Evolutionary conservation across 2,113 vertebrate species (phyloP).

Genomic region (Casuarius casuarius): DNA sequence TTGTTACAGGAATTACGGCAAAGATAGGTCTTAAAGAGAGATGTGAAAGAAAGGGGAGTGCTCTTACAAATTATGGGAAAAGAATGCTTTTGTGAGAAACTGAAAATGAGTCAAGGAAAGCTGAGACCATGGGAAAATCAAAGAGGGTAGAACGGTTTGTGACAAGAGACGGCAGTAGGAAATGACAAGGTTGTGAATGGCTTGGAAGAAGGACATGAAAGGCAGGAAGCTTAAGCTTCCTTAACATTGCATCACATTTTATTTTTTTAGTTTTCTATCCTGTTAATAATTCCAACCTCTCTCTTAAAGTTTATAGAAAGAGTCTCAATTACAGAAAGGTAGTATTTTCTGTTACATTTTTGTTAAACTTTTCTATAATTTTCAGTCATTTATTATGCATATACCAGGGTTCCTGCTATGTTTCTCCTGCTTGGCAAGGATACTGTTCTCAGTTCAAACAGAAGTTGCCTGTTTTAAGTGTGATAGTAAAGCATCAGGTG

Average conservation of each 20-base stretch:
- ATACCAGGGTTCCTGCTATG: not conserved
- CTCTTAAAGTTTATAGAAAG: not conserved
- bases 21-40: not conserved
- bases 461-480: not conserved
- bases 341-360: not conserved
- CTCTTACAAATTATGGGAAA: not conserved
- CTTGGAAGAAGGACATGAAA: slow-evolving; percentile 55
- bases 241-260: slow-evolving; percentile 58
- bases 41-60: not conserved
- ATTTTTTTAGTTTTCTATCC: slow-evolving; percentile 41
- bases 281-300: not conserved
- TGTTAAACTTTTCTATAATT: not conserved
- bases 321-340: not conserved
- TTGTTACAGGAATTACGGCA: not conserved
- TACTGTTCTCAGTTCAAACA: not conserved
- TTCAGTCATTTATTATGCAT: not conserved
- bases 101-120: slow-evolving; percentile 22
- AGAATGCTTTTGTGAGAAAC: not conserved
- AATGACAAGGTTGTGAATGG: slow-evolving; percentile 61
- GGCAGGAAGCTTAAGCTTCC: slow-evolving; percentile 65
- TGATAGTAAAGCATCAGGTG: not conserved
- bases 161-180: slow-evolving; percentile 54
- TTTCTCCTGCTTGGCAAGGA: not conserved
- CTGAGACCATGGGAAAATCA: slow-evolving; percentile 57
- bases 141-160: slow-evolving; percentile 24